Base-by-base conservation (phyloP, 2,797 vertebrate species). In the Mergus octosetaceus region DNA sequence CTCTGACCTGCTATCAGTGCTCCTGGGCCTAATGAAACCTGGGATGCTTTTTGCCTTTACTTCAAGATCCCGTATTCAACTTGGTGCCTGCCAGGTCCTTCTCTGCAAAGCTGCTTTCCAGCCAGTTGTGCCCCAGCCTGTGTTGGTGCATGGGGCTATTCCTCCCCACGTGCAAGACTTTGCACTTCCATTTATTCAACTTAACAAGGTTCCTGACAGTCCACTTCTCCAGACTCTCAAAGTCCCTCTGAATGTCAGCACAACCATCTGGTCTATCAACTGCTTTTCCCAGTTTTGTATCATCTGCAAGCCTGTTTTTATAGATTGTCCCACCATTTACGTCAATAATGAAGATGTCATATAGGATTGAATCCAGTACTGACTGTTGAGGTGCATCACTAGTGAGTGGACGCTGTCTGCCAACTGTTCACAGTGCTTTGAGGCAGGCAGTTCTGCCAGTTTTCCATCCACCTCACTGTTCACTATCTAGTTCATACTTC, bases 301-400 rank as follows among this genome's bases (percentile, higher is more conserved):
- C 1, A 12, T 25, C 14, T 4, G 3, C 36, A 94, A 72, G 72
- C 6, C 13, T 68, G 21, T 78, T 49, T 13, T 1, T 45, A 28
- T 75, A 54, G 10, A 36, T 7, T 69, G 19, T 53, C 51, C 20
- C 5, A 9, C 7, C 20, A 7, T 47, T 0, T 1, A 56, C 10
- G 32, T 79, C 24, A 30, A 39, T 60, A 51, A 41, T 60, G 36
- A 60, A 60, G 34, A 56, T 25, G 9, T 65, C 30, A 79, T 14
- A 60, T 5, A 6, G 4, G 34, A 4, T 32, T 51, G 36, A 39
- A 76, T 8, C 14, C 51, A 66, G 5, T 38, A 57, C 0, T 34
- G 30, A 43, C 18, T 25, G 15, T 13, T 30, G 5, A 54, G 13
- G 16, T 39, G 21, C 20, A 39, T 7, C n/a, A 47, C 24, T 10